phyloP scores from a whole-genome alignment of 2,113 vertebrate species.

The Nyctereutes procyonoides region DNA sequence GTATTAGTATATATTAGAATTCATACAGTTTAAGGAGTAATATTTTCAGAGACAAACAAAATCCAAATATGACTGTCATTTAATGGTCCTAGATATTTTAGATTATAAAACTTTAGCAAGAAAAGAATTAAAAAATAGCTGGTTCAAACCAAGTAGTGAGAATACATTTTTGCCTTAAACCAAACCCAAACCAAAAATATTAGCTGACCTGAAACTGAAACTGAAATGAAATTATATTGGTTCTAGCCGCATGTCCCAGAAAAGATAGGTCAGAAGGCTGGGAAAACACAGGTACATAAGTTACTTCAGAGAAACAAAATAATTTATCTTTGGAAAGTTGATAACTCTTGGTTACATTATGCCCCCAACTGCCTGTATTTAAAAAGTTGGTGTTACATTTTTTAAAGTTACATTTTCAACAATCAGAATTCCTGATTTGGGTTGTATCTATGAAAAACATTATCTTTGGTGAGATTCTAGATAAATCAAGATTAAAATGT shows the following conservation, averaged over 20 bases:
- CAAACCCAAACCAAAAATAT: slow-evolving; percentile 47
- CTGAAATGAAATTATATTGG: neutral
- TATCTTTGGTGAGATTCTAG: slow-evolving; percentile 4
- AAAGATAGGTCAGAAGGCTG: neutral
- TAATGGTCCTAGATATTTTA: neutral
- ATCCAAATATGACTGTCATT: neutral
- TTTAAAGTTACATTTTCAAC: neutral
- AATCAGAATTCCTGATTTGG: slow-evolving; percentile 2
- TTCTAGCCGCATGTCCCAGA: neutral
- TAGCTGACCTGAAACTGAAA: slow-evolving; percentile 33
- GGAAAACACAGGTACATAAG: neutral
- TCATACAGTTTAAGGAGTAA: neutral
- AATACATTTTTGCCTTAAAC: neutral
- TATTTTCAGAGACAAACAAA: slow-evolving; percentile 40
- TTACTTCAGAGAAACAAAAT: slow-evolving; percentile 8
- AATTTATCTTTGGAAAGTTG: neutral
- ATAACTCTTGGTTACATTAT: neutral
- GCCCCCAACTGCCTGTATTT: neutral
- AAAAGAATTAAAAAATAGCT: slow-evolving; percentile 27
- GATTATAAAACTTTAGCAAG: slow-evolving; percentile 20
- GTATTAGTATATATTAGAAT: neutral
- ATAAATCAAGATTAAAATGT: slow-evolving; percentile 22
- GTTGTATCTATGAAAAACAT: slow-evolving; percentile 1
- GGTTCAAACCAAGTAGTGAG: neutral
- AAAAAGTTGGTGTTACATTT: neutral